These are phyloP conservation scores for Psylliodes chrysocephalus DNA, from an alignment of 2,888 invertebrate species.

Conservation along the genomic window DNA sequence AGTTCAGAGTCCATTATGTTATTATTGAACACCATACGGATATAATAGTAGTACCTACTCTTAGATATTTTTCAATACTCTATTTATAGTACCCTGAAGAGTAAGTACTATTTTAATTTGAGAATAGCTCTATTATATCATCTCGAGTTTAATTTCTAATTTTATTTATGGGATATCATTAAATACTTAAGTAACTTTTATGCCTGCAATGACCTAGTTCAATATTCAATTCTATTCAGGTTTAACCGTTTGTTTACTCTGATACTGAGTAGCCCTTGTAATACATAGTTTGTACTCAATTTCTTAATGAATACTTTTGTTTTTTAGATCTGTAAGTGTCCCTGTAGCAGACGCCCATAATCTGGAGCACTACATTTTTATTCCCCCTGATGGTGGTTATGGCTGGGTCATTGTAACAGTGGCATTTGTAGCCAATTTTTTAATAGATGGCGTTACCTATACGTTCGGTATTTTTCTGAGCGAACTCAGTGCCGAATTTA, in stretches of 20 bases:
- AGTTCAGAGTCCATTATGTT: no score
- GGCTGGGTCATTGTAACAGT: conserved; percentile 70
- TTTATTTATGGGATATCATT: no score
- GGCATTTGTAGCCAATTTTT: conserved; percentile 68
- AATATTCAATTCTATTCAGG: neutral
- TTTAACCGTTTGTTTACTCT: neutral
- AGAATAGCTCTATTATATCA: no score
- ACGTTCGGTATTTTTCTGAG: conserved; percentile 69
- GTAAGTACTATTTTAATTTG: no score
- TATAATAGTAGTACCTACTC: no score
- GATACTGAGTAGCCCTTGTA: neutral
- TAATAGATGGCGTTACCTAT: conserved; percentile 71
- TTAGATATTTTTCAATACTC: no score
- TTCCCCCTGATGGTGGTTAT: conserved; percentile 72
- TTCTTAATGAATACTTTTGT: neutral
- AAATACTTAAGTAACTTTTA: no score
- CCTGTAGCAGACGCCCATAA: neutral
- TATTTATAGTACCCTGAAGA: no score
- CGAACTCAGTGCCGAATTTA: conserved; percentile 52
- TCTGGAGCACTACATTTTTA: conserved; percentile 51
- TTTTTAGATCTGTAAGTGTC: neutral
- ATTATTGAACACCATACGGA: no score
- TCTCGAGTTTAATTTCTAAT: no score
- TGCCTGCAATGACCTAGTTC: no score
- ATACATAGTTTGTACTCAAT: neutral